Evolutionary conservation across 2,797 vertebrate genomes (phyloP).

Genomic region (Chrysocyon brachyurus): DNA sequence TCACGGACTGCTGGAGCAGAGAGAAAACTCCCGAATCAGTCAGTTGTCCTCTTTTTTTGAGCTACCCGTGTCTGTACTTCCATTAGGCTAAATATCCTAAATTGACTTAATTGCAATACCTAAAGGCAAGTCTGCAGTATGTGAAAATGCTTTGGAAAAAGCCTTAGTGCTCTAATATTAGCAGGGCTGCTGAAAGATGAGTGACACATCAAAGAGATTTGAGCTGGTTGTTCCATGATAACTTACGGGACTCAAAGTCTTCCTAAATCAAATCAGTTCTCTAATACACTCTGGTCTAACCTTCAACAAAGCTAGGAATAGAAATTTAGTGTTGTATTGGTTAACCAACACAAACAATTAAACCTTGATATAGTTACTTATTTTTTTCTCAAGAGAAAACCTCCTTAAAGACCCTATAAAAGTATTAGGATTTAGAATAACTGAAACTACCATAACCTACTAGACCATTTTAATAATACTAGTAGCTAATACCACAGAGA

Average conservation of each 20-base stretch:
- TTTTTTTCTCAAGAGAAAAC: constrained; percentile 38
- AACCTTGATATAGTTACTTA: background rate
- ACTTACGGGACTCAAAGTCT: background rate
- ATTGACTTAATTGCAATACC: constrained; percentile 58
- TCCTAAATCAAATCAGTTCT: constrained; percentile 52
- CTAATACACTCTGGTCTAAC: background rate
- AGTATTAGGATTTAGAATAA: background rate
- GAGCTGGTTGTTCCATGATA: constrained; percentile 20
- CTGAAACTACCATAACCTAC: background rate
- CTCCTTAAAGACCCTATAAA: constrained; percentile 9
- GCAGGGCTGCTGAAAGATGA: constrained; percentile 52
- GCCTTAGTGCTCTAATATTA: constrained; percentile 25
- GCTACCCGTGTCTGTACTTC: background rate
- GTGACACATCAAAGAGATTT: constrained; percentile 56
- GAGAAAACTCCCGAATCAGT: background rate
- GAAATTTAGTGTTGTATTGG: background rate
- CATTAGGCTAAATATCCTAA: constrained; percentile 65
- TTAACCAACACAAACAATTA: constrained; percentile 61
- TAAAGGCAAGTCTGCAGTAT: constrained; percentile 41
- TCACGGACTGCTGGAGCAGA: background rate
- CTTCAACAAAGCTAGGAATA: background rate
- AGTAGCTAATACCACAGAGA: background rate
- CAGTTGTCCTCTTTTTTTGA: constrained; percentile 22
- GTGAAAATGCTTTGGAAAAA: constrained; percentile 37
- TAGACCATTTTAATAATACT: background rate